Percentiles rank a stretch among this genome's conserved stretches.
Conservation (phyloP, 2,113 vertebrate species). For the Mionectes macconnelli region DNA sequence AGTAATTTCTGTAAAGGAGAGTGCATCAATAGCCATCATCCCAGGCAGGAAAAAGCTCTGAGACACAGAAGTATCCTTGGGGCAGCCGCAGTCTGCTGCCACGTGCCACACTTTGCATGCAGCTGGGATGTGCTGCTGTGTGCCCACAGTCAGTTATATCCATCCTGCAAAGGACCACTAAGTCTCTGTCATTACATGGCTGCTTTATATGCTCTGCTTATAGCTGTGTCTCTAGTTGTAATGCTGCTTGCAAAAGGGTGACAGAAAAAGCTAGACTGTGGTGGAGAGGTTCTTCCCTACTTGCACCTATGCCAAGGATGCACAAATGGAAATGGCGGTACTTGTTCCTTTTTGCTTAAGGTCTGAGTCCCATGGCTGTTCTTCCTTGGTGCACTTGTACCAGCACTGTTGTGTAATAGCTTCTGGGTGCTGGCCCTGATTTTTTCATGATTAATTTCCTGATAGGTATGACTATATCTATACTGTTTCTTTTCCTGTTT, state of each 20-base stretch:
- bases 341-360: background rate
- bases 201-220: background rate
- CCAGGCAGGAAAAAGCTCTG: background rate
- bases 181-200: background rate
- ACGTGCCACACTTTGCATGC: background rate
- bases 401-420: background rate
- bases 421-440: accelerated
- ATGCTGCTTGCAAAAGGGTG: background rate
- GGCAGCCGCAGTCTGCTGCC: background rate
- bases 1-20: background rate
- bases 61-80: background rate
- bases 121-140: background rate
- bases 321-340: background rate
- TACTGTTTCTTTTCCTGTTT: background rate
- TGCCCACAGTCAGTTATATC: background rate
- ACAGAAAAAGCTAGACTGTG: background rate
- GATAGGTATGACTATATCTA: accelerated
- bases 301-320: accelerated
- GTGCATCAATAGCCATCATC: background rate
- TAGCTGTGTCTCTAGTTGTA: background rate
- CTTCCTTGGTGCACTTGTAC: background rate
- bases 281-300: background rate
- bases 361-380: accelerated
- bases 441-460: background rate
- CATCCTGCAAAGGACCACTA: background rate